A percentile compares a stretch with the other conserved stretches of the same genome.
Evolutionary conservation across 2,888 invertebrate species (phyloP).

Genomic region (Rhagium mordax): DNA sequence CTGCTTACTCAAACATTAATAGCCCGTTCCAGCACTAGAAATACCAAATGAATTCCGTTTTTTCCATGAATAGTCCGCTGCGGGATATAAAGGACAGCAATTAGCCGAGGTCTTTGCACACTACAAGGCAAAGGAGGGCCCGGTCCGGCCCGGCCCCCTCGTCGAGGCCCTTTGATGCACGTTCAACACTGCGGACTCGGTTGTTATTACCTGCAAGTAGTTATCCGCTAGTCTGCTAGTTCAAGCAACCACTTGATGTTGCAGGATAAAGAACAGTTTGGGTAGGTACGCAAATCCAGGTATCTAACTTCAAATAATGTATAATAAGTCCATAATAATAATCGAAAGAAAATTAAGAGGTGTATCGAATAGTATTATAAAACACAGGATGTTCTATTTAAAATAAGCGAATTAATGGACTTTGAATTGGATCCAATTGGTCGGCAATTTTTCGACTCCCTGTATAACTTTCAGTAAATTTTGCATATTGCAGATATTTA

Average conservation of each 20-base stretch:
- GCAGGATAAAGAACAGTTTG: neutral
- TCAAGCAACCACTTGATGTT: neutral
- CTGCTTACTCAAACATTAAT: constrained; percentile 54
- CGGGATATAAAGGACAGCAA: constrained; percentile 48
- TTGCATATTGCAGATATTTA: too few relatives aligned
- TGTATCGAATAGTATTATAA: too few relatives aligned
- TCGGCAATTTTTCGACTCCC: too few relatives aligned
- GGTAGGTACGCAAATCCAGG: neutral
- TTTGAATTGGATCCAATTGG: too few relatives aligned
- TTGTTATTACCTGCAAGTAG: constrained; percentile 13
- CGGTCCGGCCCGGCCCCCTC: constrained; percentile 25
- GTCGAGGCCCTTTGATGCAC: constrained; percentile 24
- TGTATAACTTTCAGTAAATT: too few relatives aligned
- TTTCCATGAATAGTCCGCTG: constrained; percentile 43
- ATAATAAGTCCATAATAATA: too few relatives aligned
- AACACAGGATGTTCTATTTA: too few relatives aligned
- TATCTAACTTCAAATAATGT: neutral
- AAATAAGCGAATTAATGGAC: too few relatives aligned
- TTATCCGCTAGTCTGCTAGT: neutral
- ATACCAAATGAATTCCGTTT: constrained; percentile 52
- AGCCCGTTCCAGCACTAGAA: constrained; percentile 52
- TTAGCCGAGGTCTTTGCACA: constrained; percentile 42
- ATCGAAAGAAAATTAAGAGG: too few relatives aligned
- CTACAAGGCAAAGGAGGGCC: constrained; percentile 44
- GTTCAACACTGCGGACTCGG: constrained; percentile 4